Conservation (phyloP, 2,888 invertebrate species). For the Aphidius colemani region DNA sequence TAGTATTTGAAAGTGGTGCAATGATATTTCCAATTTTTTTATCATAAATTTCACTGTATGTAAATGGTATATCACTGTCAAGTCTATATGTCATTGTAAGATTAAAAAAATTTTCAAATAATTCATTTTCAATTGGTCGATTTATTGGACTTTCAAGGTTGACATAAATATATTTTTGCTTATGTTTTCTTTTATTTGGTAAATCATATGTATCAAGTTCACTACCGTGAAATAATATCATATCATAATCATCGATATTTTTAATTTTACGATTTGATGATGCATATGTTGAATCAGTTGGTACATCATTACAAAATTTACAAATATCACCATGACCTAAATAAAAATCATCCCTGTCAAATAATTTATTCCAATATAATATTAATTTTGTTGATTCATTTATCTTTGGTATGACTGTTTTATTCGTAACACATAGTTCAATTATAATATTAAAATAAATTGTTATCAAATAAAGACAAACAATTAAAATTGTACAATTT, state of each 20-base stretch:
- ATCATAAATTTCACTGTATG: slow-evolving; percentile 57
- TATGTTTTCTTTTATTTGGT: slow-evolving; percentile 52
- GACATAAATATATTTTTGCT: slow-evolving; percentile 63
- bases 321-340: slow-evolving; percentile 43
- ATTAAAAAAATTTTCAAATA: slow-evolving; percentile 59
- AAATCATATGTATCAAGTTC: slow-evolving; percentile 50
- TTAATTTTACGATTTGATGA: slow-evolving; percentile 54
- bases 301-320: slow-evolving; percentile 47
- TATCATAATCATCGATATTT: slow-evolving; percentile 61
- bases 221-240: slow-evolving; percentile 62
- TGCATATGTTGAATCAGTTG: slow-evolving; percentile 60
- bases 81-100: slow-evolving; percentile 65
- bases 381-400: slow-evolving; percentile 37
- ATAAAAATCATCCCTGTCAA: slow-evolving; percentile 42
- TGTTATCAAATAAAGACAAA: slow-evolving; percentile 32
- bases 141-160: slow-evolving; percentile 60
- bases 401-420: not conserved
- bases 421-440: slow-evolving; percentile 18
- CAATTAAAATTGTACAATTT: slow-evolving; percentile 21
- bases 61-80: slow-evolving; percentile 62
- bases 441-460: slow-evolving; percentile 31
- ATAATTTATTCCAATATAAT: slow-evolving; percentile 53
- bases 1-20: slow-evolving; percentile 35
- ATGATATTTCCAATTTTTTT: slow-evolving; percentile 37
- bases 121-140: slow-evolving; percentile 34